Evolutionary conservation across 2,113 vertebrate genomes (phyloP).

Genomic region (Ranitomeya imitator): DNA sequence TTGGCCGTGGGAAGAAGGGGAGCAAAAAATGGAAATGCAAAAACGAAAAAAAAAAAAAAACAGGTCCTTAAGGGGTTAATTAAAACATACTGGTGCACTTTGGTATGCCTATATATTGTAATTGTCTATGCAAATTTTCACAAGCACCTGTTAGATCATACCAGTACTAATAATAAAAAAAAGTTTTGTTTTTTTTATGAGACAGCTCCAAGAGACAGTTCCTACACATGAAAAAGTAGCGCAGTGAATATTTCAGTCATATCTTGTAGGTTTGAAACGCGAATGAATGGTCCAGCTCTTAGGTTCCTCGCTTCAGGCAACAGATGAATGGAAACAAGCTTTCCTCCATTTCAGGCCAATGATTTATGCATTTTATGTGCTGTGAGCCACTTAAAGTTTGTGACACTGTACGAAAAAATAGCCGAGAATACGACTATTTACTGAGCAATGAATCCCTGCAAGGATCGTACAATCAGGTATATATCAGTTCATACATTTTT

Average conservation of each 20-base stretch:
- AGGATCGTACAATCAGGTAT: conserved; percentile 22
- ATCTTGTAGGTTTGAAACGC: neutral
- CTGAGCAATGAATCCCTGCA: conserved; percentile 26
- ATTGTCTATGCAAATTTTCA: too few relatives aligned
- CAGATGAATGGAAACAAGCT: neutral
- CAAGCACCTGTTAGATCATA: too few relatives aligned
- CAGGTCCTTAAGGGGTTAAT: too few relatives aligned
- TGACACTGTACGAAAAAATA: neutral
- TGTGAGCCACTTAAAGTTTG: conserved; percentile 21
- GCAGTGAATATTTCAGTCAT: neutral
- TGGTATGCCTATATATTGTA: too few relatives aligned
- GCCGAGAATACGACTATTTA: neutral
- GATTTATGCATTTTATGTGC: neutral
- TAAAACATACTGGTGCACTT: too few relatives aligned
- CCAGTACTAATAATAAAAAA: too few relatives aligned
- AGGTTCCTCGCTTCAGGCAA: neutral
- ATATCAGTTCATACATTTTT: conserved; percentile 13
- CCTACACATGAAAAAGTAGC: neutral
- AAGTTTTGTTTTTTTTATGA: too few relatives aligned
- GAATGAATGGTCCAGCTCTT: neutral
- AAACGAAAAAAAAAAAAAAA: too few relatives aligned
- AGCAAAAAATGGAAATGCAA: too few relatives aligned
- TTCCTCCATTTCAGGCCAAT: neutral
- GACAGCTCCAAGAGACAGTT: neutral
- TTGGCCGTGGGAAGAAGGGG: too few relatives aligned